A percentile compares a stretch with the other conserved stretches of the same genome.
phyloP scores from a whole-genome alignment of 64 coral and sea anemone species.

The Cladopsammia gracilis region DNA sequence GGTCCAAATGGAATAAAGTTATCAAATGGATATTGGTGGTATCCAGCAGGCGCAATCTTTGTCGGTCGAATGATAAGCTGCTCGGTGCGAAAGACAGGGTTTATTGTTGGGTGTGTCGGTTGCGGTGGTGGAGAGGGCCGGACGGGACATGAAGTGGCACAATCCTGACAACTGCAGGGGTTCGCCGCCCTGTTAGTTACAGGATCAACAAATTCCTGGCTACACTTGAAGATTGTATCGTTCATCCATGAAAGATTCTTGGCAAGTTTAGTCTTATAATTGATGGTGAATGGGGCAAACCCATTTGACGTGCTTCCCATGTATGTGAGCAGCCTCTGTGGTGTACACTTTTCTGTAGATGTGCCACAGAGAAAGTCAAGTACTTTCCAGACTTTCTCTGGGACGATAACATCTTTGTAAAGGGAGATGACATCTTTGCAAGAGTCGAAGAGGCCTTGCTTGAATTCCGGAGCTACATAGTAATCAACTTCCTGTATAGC shows the following conservation, averaged over 20 bases:
- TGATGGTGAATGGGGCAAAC: slow-evolving; percentile 59
- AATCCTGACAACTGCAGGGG: slow-evolving; percentile 88
- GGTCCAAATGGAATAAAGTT: slow-evolving; percentile 91
- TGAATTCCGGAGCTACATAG: slow-evolving; percentile 61
- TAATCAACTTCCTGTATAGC: slow-evolving; percentile 13
- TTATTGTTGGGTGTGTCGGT: slow-evolving; percentile 19
- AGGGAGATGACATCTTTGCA: slow-evolving; percentile 85
- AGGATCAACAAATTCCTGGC: slow-evolving; percentile 76
- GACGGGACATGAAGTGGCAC: slow-evolving; percentile 67
- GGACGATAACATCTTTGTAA: neutral
- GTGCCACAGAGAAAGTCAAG: slow-evolving; percentile 80
- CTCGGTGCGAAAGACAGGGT: slow-evolving; percentile 90
- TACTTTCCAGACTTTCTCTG: slow-evolving; percentile 74
- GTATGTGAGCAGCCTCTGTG: slow-evolving; percentile 52
- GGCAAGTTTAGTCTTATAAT: slow-evolving; percentile 28
- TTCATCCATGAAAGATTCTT: slow-evolving; percentile 68
- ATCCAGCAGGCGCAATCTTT: slow-evolving; percentile 29
- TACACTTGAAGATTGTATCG: slow-evolving; percentile 43
- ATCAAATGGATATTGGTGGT: slow-evolving; percentile 44
- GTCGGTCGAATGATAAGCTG: slow-evolving; percentile 86
- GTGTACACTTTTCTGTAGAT: slow-evolving; percentile 62
- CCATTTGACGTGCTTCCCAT: slow-evolving; percentile 79
- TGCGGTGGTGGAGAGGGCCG: slow-evolving; percentile 3
- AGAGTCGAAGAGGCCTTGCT: slow-evolving; percentile 82
- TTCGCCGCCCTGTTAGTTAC: slow-evolving; percentile 35